Percentiles rank a stretch among this genome's conserved stretches.
phyloP scores from a whole-genome alignment of 2,797 vertebrate species.

The Rhinella marina region DNA sequence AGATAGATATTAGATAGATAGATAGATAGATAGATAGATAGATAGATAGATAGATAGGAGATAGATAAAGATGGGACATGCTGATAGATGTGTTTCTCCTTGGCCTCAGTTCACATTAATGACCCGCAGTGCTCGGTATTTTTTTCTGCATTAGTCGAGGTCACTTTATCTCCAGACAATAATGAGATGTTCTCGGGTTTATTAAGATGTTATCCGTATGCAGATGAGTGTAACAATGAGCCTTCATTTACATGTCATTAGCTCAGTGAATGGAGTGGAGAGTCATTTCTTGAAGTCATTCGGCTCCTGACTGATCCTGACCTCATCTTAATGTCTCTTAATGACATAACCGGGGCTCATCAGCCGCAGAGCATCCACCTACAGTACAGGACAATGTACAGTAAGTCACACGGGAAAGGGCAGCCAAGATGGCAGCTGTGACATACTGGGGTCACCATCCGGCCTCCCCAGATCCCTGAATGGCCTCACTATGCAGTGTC shows the following conservation, averaged over 20 bases:
- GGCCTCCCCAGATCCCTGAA: not conserved
- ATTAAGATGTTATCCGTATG: conserved; percentile 44
- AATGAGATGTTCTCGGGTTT: not conserved
- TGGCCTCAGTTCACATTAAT: not conserved
- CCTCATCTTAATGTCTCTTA: conserved; percentile 35
- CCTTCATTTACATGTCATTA: conserved; percentile 38
- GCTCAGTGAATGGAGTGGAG: conserved; percentile 32
- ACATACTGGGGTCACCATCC: not conserved
- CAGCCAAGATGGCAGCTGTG: not conserved
- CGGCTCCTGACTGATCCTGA: not conserved
- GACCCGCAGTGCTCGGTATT: not conserved
- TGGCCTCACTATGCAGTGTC: not conserved
- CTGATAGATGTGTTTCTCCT: not conserved
- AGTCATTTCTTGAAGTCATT: conserved; percentile 25
- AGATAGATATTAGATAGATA: no score
- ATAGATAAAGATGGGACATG: not conserved
- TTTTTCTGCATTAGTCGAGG: not conserved
- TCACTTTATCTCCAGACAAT: conserved; percentile 12
- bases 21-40: not conserved
- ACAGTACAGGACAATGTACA: not conserved
- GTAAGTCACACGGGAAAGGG: not conserved
- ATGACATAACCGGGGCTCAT: not conserved
- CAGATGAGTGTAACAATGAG: conserved; percentile 14
- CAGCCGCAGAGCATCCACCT: not conserved
- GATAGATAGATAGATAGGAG: not conserved